phyloP scores from a whole-genome alignment of 2,797 vertebrate species.

The Gymnoscopelus braueri region DNA sequence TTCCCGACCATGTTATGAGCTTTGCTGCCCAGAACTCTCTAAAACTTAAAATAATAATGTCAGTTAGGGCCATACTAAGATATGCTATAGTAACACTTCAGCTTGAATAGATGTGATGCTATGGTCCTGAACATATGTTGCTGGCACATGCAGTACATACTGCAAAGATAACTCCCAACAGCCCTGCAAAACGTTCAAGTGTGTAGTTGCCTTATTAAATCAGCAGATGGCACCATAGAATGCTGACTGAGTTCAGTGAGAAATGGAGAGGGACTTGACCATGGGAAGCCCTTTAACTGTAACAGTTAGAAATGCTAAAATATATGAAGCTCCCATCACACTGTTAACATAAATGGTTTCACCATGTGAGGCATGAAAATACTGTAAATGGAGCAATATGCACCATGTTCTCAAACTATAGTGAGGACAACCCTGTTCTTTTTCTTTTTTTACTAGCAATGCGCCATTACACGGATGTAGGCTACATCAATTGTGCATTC shows the following conservation, averaged over 20 bases:
- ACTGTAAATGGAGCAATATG: slow-evolving; percentile 27
- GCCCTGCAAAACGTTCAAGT: slow-evolving; percentile 12
- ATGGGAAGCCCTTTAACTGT: slow-evolving; percentile 51
- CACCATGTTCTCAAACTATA: slow-evolving; percentile 24
- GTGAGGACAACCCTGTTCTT: slow-evolving; percentile 34
- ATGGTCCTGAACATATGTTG: neutral
- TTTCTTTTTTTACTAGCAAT: slow-evolving; percentile 19
- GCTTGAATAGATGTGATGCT: too few relatives aligned
- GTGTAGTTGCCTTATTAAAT: slow-evolving; percentile 29
- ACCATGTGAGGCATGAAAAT: slow-evolving; percentile 34
- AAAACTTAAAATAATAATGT: too few relatives aligned
- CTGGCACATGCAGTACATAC: slow-evolving; percentile 12
- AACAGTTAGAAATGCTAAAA: slow-evolving; percentile 50
- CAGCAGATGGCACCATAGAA: slow-evolving; percentile 64
- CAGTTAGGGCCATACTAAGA: too few relatives aligned
- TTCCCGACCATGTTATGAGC: too few relatives aligned
- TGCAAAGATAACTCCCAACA: slow-evolving; percentile 12
- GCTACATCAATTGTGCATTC: slow-evolving; percentile 18
- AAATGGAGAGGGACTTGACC: slow-evolving; percentile 8
- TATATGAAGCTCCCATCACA: slow-evolving; percentile 39
- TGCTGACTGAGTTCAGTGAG: slow-evolving; percentile 8
- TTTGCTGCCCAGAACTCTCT: too few relatives aligned
- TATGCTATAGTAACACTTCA: too few relatives aligned
- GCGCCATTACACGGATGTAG: slow-evolving; percentile 15
- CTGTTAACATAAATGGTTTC: slow-evolving; percentile 34